Conservation (phyloP, 2,113 vertebrate species). For the Felis chaus region DNA sequence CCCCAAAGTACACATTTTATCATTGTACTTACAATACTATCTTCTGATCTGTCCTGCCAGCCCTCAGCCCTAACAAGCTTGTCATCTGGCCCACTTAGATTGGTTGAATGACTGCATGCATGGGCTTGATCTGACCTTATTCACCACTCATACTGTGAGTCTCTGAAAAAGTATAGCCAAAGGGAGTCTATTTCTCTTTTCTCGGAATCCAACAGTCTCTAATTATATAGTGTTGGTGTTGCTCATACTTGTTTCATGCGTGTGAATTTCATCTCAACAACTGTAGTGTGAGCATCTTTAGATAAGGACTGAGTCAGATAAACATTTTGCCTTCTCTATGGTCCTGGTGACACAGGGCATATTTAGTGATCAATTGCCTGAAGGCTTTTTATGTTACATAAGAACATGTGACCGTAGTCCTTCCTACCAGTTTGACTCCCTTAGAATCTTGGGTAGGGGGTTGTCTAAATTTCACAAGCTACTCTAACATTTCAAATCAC, state of each 20-base stretch:
- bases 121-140: constrained; percentile 4
- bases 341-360: neutral
- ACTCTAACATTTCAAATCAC: neutral
- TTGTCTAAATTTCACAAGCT: neutral
- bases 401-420: neutral
- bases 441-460: neutral
- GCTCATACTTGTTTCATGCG: neutral
- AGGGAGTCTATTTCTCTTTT: constrained; percentile 31
- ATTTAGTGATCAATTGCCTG: neutral
- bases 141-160: neutral
- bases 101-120: neutral
- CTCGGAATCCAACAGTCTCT: constrained; percentile 10
- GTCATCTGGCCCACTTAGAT: neutral
- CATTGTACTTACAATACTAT: neutral
- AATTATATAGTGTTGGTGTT: neutral
- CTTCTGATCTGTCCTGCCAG: neutral
- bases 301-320: neutral
- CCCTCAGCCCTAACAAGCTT: neutral
- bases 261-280: neutral
- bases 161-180: constrained; percentile 17
- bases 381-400: neutral
- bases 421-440: neutral
- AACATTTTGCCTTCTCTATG: neutral
- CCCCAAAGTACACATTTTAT: neutral
- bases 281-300: neutral